Base-by-base conservation (phyloP, 53 echinoderm and acorn worm genomes). In the Paelopatides confundens region DNA sequence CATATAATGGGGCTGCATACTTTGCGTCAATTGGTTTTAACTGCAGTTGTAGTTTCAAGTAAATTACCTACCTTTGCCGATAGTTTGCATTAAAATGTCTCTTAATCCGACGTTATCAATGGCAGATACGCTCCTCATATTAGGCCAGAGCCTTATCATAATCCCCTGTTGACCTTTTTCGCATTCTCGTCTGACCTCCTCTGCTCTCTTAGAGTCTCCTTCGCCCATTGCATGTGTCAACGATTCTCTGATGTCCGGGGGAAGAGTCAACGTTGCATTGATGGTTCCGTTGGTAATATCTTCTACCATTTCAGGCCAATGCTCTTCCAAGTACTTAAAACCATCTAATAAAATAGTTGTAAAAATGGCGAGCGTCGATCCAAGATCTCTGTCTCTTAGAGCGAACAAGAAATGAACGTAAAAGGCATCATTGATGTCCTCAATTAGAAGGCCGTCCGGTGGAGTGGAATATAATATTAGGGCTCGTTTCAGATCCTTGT, bases 151-250 rank as follows among this genome's bases (percentile, higher is more conserved):
- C 32, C 95, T 87, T 66, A 58, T 65, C 6, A 91, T 63, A 30
- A 95, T 95, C 12, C 93, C 91, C 1, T 85, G 87, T 31, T 93
- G 93, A n/a, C 95, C 95, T 65, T 86, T 91, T 58, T 89, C 79
- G 34, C 93, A 95, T 54, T 95, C 90, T 86, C 38, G 69, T 40
- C 89, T 84, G 6, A 95, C 69, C 70, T 91, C 91, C 13, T 65
- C 35, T 11, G 89, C 91, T 40, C 95, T 69, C 54, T 64, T 86
- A 18, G 53, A 46, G 52, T 92, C 88, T 11, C 85, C 90, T 6
- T 62, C 65, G 9, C 78, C 85, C 11, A 90, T 43, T 63, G 66
- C 90, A 5, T 18, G 31, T 9, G 63, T 76, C 27, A 95, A 52
- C 0, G 31, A 34, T 38, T 43, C 37, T 15, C 88, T 89, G 32